A percentile compares a stretch with the other conserved stretches of the same genome.
Conservation (phyloP, 2,888 invertebrate species). For the Aelia acuminata region DNA sequence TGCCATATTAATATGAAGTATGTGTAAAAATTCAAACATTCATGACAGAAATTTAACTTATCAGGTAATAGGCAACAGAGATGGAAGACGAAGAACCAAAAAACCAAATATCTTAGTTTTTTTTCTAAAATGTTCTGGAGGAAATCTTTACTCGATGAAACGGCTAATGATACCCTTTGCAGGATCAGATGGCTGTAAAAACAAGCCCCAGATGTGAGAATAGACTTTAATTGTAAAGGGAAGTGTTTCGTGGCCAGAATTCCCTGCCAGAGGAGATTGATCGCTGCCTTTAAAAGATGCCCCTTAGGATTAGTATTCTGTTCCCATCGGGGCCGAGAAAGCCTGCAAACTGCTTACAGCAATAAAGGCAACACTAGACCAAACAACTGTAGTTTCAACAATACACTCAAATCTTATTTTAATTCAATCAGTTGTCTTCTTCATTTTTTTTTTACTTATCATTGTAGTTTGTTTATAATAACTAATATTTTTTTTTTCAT, state of each 20-base stretch:
- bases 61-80: too few species aligned
- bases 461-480: too few species aligned
- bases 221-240: constrained; percentile 30
- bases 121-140: neutral
- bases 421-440: neutral
- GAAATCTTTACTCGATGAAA: neutral
- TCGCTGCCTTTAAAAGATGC: constrained; percentile 18
- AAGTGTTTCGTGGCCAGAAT: constrained; percentile 16
- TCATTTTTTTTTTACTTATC: neutral
- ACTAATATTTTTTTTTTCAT: too few species aligned
- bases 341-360: neutral
- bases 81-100: too few species aligned
- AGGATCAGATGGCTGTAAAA: neutral
- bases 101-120: neutral
- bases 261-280: constrained; percentile 3
- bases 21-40: too few species aligned
- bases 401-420: constrained; percentile 3
- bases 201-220: neutral
- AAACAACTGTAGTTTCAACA: neutral
- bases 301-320: constrained; percentile 11
- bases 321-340: neutral
- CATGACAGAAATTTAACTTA: too few species aligned
- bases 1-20: too few species aligned
- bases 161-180: neutral
- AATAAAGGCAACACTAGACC: neutral